Base-by-base conservation (phyloP, 2,113 vertebrate species). In the Nipponia nippon region DNA sequence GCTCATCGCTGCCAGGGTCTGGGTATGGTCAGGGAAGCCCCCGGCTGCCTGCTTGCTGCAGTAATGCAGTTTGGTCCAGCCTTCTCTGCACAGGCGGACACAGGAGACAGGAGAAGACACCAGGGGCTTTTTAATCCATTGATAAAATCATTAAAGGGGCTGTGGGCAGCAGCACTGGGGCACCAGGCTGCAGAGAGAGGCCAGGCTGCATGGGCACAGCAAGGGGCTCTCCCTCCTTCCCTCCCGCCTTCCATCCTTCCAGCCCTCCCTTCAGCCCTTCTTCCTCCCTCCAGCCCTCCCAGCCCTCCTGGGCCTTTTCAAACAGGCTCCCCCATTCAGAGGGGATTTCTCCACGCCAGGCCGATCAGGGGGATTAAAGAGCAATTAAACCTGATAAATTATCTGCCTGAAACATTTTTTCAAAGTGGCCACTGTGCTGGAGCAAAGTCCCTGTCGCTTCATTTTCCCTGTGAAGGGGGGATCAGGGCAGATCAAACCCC, bases 321-420 rank as follows among this genome's bases (percentile, higher is more conserved):
- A 97, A 97, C 97, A 93, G 97, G 95, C 87, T 97, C 95, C 93
- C 97, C 97, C 95, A 98, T 98, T 99, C 98, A 98, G 98, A 98
- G 91, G 97, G 98, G 98, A 98, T 98, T 99, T 98, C 98, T 99
- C 98, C 98, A 99, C 98, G 98, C 98, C 98, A 98, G 97, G 98
- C 96, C 97, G 98, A 99, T 99, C 99, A 99, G 98, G 98, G 93
- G 98, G 98, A 99, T 99, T 99, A 99, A 97, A 98, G 97, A 98
- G 98, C 98, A 98, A 99, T 99, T 99, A 99, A 99, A 99, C 98
- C 98, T 93, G 96, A 98, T 98, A 98, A 98, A 98, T 98, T 97
- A 98, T 97, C 98, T 98, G 97, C 96, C 97, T 95, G 87, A 97
- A 98, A 98, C 95, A 95, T 96, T 97, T 97, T 97, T 98, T 98